A percentile compares a stretch with the other conserved stretches of the same genome.
phyloP scores from a whole-genome alignment of 2,113 vertebrate genomes.

The Spea bombifrons region DNA sequence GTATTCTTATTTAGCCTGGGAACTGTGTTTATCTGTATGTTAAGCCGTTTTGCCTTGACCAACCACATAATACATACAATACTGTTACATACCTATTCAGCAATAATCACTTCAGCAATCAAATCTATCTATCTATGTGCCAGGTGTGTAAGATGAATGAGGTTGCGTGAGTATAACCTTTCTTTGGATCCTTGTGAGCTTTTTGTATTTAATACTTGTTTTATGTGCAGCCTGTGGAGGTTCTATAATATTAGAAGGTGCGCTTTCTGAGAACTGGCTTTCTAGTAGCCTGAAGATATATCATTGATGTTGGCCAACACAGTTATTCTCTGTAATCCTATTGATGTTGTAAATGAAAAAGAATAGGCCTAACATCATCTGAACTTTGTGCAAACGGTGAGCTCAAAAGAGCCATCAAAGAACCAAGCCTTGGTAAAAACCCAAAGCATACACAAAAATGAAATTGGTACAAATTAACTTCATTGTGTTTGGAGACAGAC shows the following conservation, averaged over 20 bases:
- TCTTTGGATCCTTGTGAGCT: constrained; percentile 71
- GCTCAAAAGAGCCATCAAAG: constrained; percentile 77
- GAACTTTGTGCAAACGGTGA: constrained; percentile 79
- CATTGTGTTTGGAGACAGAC: constrained; percentile 63
- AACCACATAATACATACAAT: neutral
- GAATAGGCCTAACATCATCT: constrained; percentile 70
- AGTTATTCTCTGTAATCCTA: constrained; percentile 80
- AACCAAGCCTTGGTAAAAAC: constrained; percentile 62
- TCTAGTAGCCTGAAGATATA: constrained; percentile 78
- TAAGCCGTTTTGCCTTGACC: neutral
- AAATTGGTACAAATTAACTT: constrained; percentile 74
- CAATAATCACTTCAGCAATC: constrained; percentile 63
- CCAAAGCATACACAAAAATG: constrained; percentile 65
- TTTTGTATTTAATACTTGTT: constrained; percentile 79
- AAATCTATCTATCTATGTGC: constrained; percentile 63
- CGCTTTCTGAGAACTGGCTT: constrained; percentile 79
- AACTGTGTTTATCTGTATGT: neutral
- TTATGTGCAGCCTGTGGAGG: constrained; percentile 80
- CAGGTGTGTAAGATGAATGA: constrained; percentile 77
- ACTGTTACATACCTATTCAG: neutral
- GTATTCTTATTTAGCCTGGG: no score
- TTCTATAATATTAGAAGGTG: constrained; percentile 82
- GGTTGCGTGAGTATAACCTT: constrained; percentile 78
- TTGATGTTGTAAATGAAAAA: constrained; percentile 82
- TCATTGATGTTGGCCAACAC: constrained; percentile 80